A percentile compares a stretch with the other conserved stretches of the same genome.
These are phyloP conservation scores for Triops longicaudatus DNA, from an alignment of 1,140 invertebrate species.

Conservation along the genomic window DNA sequence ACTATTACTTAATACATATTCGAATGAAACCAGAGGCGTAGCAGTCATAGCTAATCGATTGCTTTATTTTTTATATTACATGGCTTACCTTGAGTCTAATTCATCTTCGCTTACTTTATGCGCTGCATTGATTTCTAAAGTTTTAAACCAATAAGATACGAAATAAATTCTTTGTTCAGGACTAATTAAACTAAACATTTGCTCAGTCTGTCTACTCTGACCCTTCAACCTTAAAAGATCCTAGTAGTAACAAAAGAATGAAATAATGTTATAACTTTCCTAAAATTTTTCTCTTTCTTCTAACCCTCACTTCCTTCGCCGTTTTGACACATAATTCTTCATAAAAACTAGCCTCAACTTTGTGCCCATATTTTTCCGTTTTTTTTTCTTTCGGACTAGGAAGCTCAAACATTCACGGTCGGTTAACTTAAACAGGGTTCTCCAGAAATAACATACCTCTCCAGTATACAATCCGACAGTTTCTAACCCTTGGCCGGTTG, in stretches of 20 bases:
- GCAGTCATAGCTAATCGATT: too few species aligned
- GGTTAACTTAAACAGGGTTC: constrained; percentile 8
- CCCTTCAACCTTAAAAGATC: neutral
- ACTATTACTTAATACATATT: too few species aligned
- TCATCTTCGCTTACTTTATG: too few species aligned
- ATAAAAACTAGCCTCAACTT: neutral
- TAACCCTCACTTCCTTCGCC: neutral
- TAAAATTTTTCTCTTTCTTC: neutral
- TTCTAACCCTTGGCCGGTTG: neutral
- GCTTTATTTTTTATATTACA: too few species aligned
- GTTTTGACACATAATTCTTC: neutral
- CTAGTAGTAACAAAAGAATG: neutral
- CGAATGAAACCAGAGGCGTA: too few species aligned
- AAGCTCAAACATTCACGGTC: neutral
- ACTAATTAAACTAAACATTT: neutral
- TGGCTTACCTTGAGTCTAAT: too few species aligned
- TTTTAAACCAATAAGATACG: too few species aligned
- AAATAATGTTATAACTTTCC: neutral
- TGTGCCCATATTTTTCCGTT: neutral
- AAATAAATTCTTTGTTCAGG: too few species aligned
- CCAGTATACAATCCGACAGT: neutral
- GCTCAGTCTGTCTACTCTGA: neutral
- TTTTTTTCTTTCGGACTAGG: neutral
- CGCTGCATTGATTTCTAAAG: too few species aligned
- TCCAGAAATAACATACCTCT: neutral